Conservation (phyloP, 64 coral and sea anemone species). For the Montipora sp. region DNA sequence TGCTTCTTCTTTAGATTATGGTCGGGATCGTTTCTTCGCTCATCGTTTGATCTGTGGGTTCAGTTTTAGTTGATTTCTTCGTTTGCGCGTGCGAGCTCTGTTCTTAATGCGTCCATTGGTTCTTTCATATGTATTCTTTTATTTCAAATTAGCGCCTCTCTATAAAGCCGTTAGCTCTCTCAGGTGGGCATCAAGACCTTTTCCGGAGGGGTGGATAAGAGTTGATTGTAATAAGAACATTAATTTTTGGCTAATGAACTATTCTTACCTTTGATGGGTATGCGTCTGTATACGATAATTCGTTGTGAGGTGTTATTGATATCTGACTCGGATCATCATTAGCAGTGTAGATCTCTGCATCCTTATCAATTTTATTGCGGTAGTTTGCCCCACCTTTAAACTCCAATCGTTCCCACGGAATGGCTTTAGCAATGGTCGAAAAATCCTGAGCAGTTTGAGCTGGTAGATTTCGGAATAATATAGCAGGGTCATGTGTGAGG, state of each 20-base stretch:
- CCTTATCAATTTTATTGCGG: not conserved
- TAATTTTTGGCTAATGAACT: not conserved
- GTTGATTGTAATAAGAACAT: not conserved
- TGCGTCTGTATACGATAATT: conserved; percentile 19
- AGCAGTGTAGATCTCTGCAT: conserved; percentile 13
- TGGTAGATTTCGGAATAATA: conserved; percentile 52
- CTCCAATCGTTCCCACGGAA: conserved; percentile 7
- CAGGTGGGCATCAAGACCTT: no score
- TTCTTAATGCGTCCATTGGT: no score
- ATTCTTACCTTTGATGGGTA: conserved; percentile 24
- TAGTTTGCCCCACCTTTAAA: conserved; percentile 28
- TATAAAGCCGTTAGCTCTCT: no score
- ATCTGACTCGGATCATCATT: conserved; percentile 39
- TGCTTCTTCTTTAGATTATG: no score
- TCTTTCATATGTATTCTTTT: no score
- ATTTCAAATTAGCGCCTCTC: no score
- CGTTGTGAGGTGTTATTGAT: conserved; percentile 55
- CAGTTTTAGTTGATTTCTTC: no score
- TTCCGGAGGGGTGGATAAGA: no score
- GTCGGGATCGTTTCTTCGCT: no score
- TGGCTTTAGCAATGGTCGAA: not conserved
- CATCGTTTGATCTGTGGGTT: no score
- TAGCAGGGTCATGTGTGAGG: not conserved
- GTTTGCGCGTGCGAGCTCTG: no score
- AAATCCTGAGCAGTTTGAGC: conserved; percentile 26